Percentiles rank a stretch among this genome's conserved stretches.
phyloP scores from a whole-genome alignment of 2,113 vertebrate species.

The Lepidothrix coronata region DNA sequence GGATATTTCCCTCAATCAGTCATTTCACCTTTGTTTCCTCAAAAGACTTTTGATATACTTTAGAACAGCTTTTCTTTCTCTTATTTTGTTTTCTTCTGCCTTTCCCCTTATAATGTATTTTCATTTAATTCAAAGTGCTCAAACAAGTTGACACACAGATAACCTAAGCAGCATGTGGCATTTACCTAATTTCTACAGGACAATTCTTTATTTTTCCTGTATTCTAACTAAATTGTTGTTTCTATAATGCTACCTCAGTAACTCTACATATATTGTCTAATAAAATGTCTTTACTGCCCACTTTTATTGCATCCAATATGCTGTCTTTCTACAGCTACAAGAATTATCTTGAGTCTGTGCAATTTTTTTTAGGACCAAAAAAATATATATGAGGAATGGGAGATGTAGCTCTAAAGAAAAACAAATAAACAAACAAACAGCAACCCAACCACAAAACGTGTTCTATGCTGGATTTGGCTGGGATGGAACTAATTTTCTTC shows the following conservation, averaged over 20 bases:
- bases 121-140: neutral
- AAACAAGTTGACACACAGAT: neutral
- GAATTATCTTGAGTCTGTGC: neutral
- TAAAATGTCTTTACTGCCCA: neutral
- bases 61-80: neutral
- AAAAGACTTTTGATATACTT: neutral
- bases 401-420: neutral
- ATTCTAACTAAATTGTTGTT: neutral
- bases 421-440: neutral
- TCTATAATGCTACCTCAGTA: neutral
- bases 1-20: neutral
- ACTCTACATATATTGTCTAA: neutral
- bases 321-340: neutral
- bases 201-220: neutral
- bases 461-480: neutral
- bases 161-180: neutral
- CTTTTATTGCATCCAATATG: neutral
- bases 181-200: neutral
- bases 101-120: neutral
- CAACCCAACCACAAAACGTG: neutral
- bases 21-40: neutral
- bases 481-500: neutral
- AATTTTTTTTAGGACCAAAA: neutral
- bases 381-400: neutral
- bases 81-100: neutral